Conservation (phyloP, 1,140 invertebrate species). For the Drosophila santomea region DNA sequence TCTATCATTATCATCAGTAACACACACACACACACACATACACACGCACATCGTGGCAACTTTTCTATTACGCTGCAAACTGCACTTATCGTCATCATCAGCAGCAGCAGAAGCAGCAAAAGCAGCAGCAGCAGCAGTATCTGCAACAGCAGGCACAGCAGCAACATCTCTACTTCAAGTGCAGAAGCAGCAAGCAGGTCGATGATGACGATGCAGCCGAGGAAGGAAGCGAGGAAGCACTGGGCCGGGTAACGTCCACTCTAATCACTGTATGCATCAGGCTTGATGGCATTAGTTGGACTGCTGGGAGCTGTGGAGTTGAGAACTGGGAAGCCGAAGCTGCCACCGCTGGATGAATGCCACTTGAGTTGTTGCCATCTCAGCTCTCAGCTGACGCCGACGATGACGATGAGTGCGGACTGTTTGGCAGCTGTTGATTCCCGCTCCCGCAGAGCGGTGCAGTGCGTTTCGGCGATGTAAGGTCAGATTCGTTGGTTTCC, state of each 20-base stretch:
- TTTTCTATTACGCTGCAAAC: constrained; percentile 80
- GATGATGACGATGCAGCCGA: constrained; percentile 35
- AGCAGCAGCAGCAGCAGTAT: constrained; percentile 28
- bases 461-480: constrained; percentile 25
- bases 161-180: constrained; percentile 27
- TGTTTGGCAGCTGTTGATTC: constrained; percentile 69
- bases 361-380: constrained; percentile 72
- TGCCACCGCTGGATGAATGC: constrained; percentile 50
- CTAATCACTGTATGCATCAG: constrained; percentile 83
- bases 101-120: constrained; percentile 35
- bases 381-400: constrained; percentile 29
- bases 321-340: constrained; percentile 31
- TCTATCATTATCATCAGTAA: constrained; percentile 82
- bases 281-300: constrained; percentile 80
- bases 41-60: constrained; percentile 58
- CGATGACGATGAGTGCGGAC: constrained; percentile 48
- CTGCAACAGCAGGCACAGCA: constrained; percentile 17
- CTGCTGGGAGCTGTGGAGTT: constrained; percentile 34
- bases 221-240: constrained; percentile 25
- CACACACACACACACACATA: constrained; percentile 30
- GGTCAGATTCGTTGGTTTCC: not conserved
- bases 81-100: constrained; percentile 79
- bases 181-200: constrained; percentile 10
- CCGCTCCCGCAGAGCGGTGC: constrained; percentile 4
- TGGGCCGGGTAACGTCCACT: constrained; percentile 66